Percentiles rank a stretch among this genome's conserved stretches.
phyloP scores from a whole-genome alignment of 2,888 invertebrate species.

The Patella depressa region DNA sequence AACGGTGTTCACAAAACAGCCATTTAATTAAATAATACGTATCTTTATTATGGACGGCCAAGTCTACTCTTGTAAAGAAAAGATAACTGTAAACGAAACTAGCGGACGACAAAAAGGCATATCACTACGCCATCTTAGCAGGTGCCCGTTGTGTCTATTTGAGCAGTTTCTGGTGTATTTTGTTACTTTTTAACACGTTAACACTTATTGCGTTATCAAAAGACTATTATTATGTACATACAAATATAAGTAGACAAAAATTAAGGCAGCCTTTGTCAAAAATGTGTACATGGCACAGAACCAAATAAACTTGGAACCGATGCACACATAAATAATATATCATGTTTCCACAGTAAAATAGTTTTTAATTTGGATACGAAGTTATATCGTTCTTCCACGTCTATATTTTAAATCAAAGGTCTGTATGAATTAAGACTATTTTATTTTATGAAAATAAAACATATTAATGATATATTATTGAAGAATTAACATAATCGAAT shows the following conservation, averaged over 20 bases:
- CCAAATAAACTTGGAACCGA: background rate
- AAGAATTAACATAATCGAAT: background rate
- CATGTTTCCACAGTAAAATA: background rate
- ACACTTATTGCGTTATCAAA: no score
- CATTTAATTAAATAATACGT: no score
- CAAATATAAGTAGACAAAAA: background rate
- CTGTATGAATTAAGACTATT: no score
- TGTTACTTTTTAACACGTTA: no score
- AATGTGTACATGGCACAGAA: background rate
- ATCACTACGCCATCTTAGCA: background rate
- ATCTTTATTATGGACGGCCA: no score
- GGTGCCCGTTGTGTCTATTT: background rate
- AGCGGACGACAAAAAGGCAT: conserved; percentile 7
- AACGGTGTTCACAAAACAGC: no score
- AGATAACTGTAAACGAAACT: background rate
- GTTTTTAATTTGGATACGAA: background rate
- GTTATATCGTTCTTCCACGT: background rate
- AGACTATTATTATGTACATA: no score
- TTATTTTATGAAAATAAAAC: no score
- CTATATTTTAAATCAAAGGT: background rate
- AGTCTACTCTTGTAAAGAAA: background rate
- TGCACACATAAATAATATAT: background rate
- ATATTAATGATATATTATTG: background rate
- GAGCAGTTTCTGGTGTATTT: no score
- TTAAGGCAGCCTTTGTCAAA: background rate